These are phyloP conservation scores for Euwallacea fornicatus DNA, from an alignment of 1,140 invertebrate genomes.

Conservation along the genomic window DNA sequence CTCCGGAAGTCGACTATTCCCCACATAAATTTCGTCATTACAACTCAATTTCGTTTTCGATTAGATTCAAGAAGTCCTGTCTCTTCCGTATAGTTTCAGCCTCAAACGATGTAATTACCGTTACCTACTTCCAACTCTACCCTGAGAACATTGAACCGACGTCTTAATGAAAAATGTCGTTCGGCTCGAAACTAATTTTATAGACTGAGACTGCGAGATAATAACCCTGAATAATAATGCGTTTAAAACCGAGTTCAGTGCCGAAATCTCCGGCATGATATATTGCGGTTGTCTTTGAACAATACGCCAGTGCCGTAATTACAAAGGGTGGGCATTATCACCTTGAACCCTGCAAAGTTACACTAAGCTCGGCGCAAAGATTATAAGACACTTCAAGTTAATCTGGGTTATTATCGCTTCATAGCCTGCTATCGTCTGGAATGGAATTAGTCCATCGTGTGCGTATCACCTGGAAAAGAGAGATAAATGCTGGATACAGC, in stretches of 20 bases:
- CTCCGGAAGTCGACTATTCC: too few species aligned
- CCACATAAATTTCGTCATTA: too few species aligned
- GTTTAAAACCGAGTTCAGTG: conserved; percentile 9
- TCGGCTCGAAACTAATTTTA: background rate
- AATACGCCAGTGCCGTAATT: conserved; percentile 14
- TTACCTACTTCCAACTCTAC: too few species aligned
- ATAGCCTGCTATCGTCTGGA: background rate
- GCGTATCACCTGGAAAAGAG: background rate
- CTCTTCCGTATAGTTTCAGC: too few species aligned
- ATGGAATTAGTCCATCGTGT: background rate
- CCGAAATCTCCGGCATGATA: conserved; percentile 8
- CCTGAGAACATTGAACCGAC: too few species aligned
- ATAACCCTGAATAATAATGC: conserved; percentile 13
- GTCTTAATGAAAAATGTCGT: conserved; percentile 1
- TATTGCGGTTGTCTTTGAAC: conserved; percentile 20
- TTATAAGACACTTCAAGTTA: conserved; percentile 10
- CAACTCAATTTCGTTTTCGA: too few species aligned
- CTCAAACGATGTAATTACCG: too few species aligned
- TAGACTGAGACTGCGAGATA: conserved; percentile 5
- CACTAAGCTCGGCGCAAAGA: conserved; percentile 12
- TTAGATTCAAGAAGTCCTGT: too few species aligned
- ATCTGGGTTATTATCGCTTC: conserved; percentile 13
- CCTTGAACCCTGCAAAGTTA: conserved; percentile 20
- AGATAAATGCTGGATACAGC: too few species aligned
- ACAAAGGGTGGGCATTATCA: conserved; percentile 19